Evolutionary conservation across 2,113 vertebrate genomes (phyloP).

Genomic region (Hoplias malabaricus): DNA sequence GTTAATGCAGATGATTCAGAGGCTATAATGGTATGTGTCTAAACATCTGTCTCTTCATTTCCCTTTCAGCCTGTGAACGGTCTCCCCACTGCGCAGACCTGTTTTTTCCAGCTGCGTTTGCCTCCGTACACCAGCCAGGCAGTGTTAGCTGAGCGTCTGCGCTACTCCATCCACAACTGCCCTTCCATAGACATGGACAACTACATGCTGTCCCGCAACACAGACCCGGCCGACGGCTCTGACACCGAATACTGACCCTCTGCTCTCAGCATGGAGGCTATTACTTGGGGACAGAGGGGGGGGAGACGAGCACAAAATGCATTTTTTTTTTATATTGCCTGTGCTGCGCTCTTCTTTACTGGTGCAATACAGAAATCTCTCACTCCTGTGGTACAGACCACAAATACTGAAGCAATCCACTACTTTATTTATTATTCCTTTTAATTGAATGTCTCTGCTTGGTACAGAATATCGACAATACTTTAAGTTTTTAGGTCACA

Average conservation of each 20-base stretch:
- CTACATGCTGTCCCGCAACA: constrained; percentile 83
- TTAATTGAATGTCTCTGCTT: constrained; percentile 30
- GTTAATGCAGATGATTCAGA: too few species aligned
- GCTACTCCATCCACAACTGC: constrained; percentile 83
- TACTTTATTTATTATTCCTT: constrained; percentile 15
- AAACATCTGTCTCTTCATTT: background rate
- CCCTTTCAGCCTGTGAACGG: constrained; percentile 74
- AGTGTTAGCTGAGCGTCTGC: constrained; percentile 75
- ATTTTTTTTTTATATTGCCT: background rate
- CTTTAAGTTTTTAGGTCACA: background rate
- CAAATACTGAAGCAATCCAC: background rate
- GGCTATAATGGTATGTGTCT: background rate
- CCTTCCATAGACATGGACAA: constrained; percentile 84
- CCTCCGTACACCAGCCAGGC: constrained; percentile 79
- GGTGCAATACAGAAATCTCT: constrained; percentile 44
- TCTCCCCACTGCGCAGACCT: constrained; percentile 81
- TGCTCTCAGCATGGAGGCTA: background rate
- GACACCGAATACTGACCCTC: constrained; percentile 72
- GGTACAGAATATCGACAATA: constrained; percentile 12
- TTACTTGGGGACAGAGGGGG: background rate
- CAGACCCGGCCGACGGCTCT: constrained; percentile 72
- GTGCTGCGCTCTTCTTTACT: constrained; percentile 5
- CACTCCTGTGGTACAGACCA: background rate
- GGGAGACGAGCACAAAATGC: constrained; percentile 33
- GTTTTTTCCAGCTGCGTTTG: constrained; percentile 80